Evolutionary conservation across 2,113 vertebrate species (phyloP), one percentile per base, ranked within the genome.

Genomic region (Equus quagga): DNA sequence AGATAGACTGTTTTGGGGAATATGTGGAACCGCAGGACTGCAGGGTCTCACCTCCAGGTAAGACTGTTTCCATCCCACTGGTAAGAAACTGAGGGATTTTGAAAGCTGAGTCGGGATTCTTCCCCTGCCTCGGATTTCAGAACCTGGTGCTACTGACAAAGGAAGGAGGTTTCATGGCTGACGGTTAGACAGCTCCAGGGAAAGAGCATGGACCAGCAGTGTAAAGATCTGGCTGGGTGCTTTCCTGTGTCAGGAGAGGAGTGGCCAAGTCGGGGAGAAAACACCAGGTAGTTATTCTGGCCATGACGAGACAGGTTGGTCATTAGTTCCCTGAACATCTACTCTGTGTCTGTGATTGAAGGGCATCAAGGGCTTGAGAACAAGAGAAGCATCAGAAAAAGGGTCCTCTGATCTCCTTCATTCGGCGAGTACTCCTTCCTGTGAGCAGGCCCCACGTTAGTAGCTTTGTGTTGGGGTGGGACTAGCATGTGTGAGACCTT

Each of bases 1-100:
- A 98, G 96, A 98, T 98, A 19, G 98, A 98, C 83, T 98, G 98
- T 80, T 98, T 98, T 75, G 98, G 98, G 46, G 98, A 98, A 13
- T 98, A 98, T 0, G 97, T 98, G 85, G 98, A 98, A 36, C 92
- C 97, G 3, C 97, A 96, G 89, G 92, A 83, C 78, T 98, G 98
- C 5, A 82, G 96, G 26, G 67, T 96, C 21, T 91, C 93, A 76
- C 44, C 89, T 96, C n/a, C 98, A 98, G 98, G 98, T 98, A 95
- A 98, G 98, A 70, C 56, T 51, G 31, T 88, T 73, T 76, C 13
- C 5, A 12, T 65, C 54, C 41, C 19, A 56, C 2, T 83, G 79
- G 64, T 84, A 54, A 84, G 36, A 70, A 86, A 33, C 1, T n/a
- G 64, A 94, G 56, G 81, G 36, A 36, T 67, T 96, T 46, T 28